Conservation (phyloP, 2,888 invertebrate genomes). For the Apamea crenata region DNA sequence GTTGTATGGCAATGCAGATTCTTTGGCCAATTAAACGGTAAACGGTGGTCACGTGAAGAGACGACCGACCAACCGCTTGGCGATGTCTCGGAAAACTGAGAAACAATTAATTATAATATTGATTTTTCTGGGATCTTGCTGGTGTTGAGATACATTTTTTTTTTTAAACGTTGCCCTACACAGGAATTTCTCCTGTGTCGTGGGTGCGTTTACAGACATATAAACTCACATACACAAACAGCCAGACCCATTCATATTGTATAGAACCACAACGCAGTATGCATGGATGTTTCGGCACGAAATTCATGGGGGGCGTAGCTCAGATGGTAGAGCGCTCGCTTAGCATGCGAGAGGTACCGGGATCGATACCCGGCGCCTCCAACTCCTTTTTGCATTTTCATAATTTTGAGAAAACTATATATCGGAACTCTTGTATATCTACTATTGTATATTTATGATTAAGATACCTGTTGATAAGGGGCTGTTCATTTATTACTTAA, state of each 20-base stretch:
- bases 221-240: no score
- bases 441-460: neutral
- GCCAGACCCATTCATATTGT: no score
- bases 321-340: conserved; percentile 91
- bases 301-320: conserved; percentile 87
- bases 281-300: accelerated
- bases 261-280: no score
- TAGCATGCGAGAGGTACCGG: conserved; percentile 91
- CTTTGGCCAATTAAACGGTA: neutral
- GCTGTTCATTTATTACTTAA: no score
- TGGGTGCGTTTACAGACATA: no score
- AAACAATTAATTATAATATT: neutral
- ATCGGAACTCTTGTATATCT: no score
- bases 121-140: neutral
- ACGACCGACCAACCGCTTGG: neutral
- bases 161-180: no score
- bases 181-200: no score
- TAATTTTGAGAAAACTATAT: neutral
- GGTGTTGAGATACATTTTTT: neutral
- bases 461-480: no score
- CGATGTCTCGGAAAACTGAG: neutral
- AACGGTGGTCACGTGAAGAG: neutral
- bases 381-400: conserved; percentile 39
- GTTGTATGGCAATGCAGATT: neutral
- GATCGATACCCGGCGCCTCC: conserved; percentile 91